Percentiles rank a stretch among this genome's conserved stretches.
Conservation (phyloP, 1,140 invertebrate species). For the Zaprionus vittiger region DNA sequence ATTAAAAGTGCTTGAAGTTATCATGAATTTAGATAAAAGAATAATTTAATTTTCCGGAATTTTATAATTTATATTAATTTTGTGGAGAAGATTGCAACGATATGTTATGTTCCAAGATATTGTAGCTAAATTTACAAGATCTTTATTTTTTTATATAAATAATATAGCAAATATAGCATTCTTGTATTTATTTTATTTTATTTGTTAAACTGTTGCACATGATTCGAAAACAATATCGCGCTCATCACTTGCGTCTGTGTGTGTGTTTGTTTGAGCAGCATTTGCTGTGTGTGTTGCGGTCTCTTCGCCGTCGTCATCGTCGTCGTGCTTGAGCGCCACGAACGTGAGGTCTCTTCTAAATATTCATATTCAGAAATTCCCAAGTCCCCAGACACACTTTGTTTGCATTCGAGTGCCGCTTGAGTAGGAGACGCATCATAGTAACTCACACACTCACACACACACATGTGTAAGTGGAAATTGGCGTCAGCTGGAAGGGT, state of each 20-base stretch:
- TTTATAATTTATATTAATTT: too few species aligned
- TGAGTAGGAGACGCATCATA: constrained; percentile 44
- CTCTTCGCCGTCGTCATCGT: not conserved
- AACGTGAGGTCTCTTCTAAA: constrained; percentile 44
- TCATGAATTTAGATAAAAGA: too few species aligned
- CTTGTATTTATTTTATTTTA: not conserved
- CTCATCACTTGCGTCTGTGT: constrained; percentile 8
- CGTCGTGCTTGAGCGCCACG: constrained; percentile 59
- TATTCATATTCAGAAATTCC: constrained; percentile 42
- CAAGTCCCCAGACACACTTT: constrained; percentile 27
- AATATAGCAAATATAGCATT: not conserved
- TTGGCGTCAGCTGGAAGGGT: constrained; percentile 45
- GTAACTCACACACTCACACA: constrained; percentile 17
- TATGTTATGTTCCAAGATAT: too few species aligned
- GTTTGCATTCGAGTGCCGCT: constrained; percentile 62
- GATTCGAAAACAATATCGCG: not conserved
- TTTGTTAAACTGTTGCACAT: not conserved
- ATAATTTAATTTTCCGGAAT: too few species aligned
- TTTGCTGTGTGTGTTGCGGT: constrained; percentile 19
- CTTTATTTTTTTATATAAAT: too few species aligned
- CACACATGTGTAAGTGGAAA: not conserved
- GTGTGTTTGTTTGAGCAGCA: not conserved
- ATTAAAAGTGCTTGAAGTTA: too few species aligned
- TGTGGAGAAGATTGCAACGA: too few species aligned
- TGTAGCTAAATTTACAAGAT: too few species aligned